Base-by-base conservation (phyloP, 1,140 invertebrate genomes). In the Atta cephalotes region DNA sequence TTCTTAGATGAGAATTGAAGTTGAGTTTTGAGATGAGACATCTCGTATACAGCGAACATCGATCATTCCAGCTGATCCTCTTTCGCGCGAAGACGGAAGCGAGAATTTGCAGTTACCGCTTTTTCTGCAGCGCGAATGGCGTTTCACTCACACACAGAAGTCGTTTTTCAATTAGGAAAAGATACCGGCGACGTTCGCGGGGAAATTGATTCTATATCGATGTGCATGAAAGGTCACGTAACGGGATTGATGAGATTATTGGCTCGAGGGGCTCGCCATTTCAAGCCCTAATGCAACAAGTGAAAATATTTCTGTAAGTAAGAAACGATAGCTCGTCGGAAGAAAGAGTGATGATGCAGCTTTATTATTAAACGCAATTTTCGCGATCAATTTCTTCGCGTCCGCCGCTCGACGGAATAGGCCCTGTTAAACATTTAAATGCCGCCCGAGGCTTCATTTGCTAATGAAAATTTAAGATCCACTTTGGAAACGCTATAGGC, bases 111-210 rank as follows among this genome's bases (percentile, higher is more conserved):
- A 76, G 65, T 74, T 76, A 62, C 25, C 18, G 68, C 53, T 82
- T 72, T 7, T 82, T 74, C 56, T 18, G 28, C 14, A 35, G 25
- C 51, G 25, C 35, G 25, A 82, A 82, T n/a, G 53, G 10, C 35
- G 70, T 28, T 39, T 74, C 31, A 31, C 28, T 74, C 68, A 18
- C 31, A 74, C 49, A 28, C 21, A 76, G 18, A 84, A 74, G 70
- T 84, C 70, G 80, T 84, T 76, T 84, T 84, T 84, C 80, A 84
- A 76, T 84, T 84, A 84, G 45, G 58, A 63, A 76, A 84, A 84
- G 80, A 84, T 84, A 76, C 45, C 70, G 58, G 39, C 39, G 9
- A 28, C 70, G 70, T 84, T 18, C 56, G 28, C 80, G 58, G 68
- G 56, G 39, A 84, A 84, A 84, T 84, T 84, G 70, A 84, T 84